Base-by-base conservation (phyloP, 30 jellyfish, hydroid and myxozoan genomes). In the Cassiopea andromeda region DNA sequence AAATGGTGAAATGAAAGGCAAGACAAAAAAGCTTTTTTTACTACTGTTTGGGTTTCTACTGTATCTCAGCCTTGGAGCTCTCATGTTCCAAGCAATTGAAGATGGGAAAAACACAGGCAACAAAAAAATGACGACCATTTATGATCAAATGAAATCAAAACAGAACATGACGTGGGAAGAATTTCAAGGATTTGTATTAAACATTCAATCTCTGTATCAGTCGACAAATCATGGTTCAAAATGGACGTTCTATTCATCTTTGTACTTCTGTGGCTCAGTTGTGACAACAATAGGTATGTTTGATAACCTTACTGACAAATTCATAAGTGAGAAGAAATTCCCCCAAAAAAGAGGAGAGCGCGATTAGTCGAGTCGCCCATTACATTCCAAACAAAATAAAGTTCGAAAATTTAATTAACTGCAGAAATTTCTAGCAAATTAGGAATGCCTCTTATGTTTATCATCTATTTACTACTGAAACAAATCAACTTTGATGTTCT, bases 221-320 rank as follows among this genome's bases (percentile, higher is more conserved):
- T 13, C 68, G 2, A 59, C 87, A 2, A 48, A 78, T 64, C 19
- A 73, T 60, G 93, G 87, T 1, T 77, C 97, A 27, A 60, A 90
- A 75, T 90, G 97, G 97, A 82, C 97, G 15, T 90, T 80, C 47
- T 82, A 83, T 69, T 90, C 97, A 16, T 90, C 97, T 7, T 12
- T 90, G 77, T 90, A 90, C 50, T 90, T 90, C 77, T 90, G 97
- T 54, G 97, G 97, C 46, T 90, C 97, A 1, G 97, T 82, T 27
- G 97, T 90, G 1, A 90, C 97, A 13, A 90, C 97, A 15, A 90
- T 90, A 72, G 97, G 97, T 90, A 81, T 15, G 97, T 78, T 44
- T 59, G n/a, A 6, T 6, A 50, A 50, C 9, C 64, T 50, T 50
- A 50, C 10, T 13, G 49, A 3, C 6, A 43, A 43, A 7, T 43